Evolutionary conservation across 2,888 invertebrate species (phyloP).

Genomic region (Xanthia togata): DNA sequence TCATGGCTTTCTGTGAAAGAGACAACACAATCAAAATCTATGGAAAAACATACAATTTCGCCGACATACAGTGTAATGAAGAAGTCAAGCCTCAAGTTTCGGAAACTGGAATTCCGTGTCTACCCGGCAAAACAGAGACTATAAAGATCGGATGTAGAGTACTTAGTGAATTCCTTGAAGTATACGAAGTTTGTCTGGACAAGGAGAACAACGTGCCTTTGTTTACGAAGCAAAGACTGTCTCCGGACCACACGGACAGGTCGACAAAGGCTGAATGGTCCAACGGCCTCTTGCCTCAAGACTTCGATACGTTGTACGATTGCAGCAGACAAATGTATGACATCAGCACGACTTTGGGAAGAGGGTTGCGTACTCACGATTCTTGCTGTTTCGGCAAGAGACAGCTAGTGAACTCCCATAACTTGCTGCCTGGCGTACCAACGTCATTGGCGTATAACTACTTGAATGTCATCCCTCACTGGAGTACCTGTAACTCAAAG

Average conservation of each 20-base stretch:
- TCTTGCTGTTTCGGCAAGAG: constrained; percentile 75
- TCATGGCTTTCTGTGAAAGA: constrained; percentile 68
- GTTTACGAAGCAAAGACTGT: constrained; percentile 68
- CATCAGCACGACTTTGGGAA: constrained; percentile 59
- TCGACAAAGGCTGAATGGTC: constrained; percentile 63
- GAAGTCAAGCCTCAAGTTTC: constrained; percentile 60
- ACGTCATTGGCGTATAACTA: constrained; percentile 72
- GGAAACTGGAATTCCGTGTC: constrained; percentile 64
- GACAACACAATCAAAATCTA: constrained; percentile 65
- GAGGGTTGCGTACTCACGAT: constrained; percentile 61
- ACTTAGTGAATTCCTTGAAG: constrained; percentile 52
- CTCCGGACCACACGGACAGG: constrained; percentile 57
- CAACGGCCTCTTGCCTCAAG: constrained; percentile 57
- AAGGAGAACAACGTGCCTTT: constrained; percentile 67
- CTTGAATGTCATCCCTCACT: constrained; percentile 79
- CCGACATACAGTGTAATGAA: constrained; percentile 72
- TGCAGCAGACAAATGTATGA: constrained; percentile 66
- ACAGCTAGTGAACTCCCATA: constrained; percentile 75
- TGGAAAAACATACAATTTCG: constrained; percentile 63
- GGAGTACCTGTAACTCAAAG: constrained; percentile 76
- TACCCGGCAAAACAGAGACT: constrained; percentile 63
- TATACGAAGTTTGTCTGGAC: constrained; percentile 76
- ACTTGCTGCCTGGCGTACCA: constrained; percentile 75
- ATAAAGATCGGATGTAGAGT: constrained; percentile 70
- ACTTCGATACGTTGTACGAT: constrained; percentile 72